Percentiles rank a stretch among this genome's conserved stretches.
Conservation (phyloP, 2,888 invertebrate genomes). For the Pterostichus madidus region DNA sequence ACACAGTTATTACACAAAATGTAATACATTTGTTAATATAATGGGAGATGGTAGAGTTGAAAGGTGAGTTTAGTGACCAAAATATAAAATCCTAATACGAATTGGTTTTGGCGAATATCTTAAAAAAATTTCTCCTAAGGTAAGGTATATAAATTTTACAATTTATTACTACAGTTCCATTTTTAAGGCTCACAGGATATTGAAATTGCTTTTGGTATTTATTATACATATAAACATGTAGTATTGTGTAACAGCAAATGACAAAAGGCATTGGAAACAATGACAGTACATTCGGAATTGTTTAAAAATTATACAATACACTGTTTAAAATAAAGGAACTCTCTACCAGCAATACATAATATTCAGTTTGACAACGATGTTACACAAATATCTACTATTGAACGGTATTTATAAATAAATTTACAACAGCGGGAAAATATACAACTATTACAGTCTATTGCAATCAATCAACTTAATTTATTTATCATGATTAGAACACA, state of each 20-base stretch:
- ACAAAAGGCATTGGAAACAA: constrained; percentile 46
- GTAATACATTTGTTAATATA: constrained; percentile 65
- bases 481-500: constrained; percentile 64
- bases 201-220: constrained; percentile 68
- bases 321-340: constrained; percentile 59
- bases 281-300: constrained; percentile 5
- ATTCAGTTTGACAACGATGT: constrained; percentile 57
- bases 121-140: constrained; percentile 61
- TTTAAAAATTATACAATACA: constrained; percentile 48
- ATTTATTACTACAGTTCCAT: constrained; percentile 66
- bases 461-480: constrained; percentile 52
- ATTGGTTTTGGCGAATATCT: constrained; percentile 64
- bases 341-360: constrained; percentile 62
- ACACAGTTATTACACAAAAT: constrained; percentile 66
- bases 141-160: constrained; percentile 64
- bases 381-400: constrained; percentile 54
- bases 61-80: constrained; percentile 60
- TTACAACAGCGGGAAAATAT: constrained; percentile 58
- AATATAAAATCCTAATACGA: constrained; percentile 62
- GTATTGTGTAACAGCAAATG: constrained; percentile 60
- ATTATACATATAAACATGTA: constrained; percentile 57
- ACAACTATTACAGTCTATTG: constrained; percentile 66
- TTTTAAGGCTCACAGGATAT: constrained; percentile 68
- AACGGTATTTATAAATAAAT: constrained; percentile 59
- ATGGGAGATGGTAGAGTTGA: constrained; percentile 55